Evolutionary conservation across 2,113 vertebrate species (phyloP).

Genomic region (Anthoscopus minutus): DNA sequence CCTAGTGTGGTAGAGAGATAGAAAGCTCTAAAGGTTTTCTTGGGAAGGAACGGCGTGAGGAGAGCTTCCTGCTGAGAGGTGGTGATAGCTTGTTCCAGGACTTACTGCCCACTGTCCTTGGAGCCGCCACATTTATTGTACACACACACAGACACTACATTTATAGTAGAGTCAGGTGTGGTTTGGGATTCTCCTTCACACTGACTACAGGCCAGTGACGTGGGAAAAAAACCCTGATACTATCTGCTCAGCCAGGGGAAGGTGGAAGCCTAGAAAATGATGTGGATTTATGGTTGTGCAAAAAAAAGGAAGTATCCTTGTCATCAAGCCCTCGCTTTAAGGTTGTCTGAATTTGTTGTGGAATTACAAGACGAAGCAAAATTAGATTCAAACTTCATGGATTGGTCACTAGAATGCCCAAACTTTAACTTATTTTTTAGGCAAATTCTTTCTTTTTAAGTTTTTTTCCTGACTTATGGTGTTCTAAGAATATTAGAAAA

Average conservation of each 20-base stretch:
- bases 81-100: background rate
- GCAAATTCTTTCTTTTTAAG: background rate
- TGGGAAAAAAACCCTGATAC: background rate
- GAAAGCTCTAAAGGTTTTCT: background rate
- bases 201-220: background rate
- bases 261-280: background rate
- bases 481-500: background rate
- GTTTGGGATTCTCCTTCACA: background rate
- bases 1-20: background rate
- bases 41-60: background rate
- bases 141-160: too few relatives aligned
- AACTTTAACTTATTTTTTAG: background rate
- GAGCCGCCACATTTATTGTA: too few relatives aligned
- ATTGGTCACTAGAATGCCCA: background rate
- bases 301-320: background rate
- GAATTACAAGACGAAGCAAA: background rate
- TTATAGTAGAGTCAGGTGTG: background rate
- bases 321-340: background rate
- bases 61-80: background rate
- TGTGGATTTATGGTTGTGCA: background rate
- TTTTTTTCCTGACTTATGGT: background rate
- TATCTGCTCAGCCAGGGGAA: background rate
- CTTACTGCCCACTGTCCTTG: accelerated
- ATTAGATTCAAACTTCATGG: background rate
- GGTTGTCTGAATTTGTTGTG: background rate